Evolutionary conservation across 2,113 vertebrate species (phyloP).

Genomic region (Pan paniscus): DNA sequence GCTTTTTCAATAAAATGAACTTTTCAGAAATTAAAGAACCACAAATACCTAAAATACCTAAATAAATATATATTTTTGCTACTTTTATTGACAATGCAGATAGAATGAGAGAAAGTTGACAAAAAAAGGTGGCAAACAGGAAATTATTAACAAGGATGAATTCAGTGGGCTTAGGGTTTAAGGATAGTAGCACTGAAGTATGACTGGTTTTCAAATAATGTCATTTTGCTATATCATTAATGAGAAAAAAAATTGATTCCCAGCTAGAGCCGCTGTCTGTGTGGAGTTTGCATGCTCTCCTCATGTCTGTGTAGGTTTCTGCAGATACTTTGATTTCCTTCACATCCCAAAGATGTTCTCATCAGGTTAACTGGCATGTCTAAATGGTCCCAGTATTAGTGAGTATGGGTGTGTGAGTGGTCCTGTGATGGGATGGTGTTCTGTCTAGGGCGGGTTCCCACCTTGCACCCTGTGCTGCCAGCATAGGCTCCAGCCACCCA

Average conservation of each 20-base stretch:
- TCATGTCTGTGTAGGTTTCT: background rate
- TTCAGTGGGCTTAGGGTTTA: background rate
- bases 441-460: background rate
- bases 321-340: background rate
- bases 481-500: background rate
- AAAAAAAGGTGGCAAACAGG: background rate
- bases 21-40: background rate
- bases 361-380: background rate
- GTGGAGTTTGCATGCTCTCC: background rate
- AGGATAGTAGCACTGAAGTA: background rate
- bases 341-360: background rate
- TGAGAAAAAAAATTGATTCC: background rate
- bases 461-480: background rate
- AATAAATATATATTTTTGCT: background rate
- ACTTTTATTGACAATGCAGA: background rate
- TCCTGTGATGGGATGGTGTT: background rate
- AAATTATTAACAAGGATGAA: background rate
- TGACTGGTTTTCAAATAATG: background rate
- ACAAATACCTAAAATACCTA: background rate
- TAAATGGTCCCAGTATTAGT: background rate
- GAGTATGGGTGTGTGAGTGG: background rate
- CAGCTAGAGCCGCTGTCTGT: background rate
- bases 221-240: background rate
- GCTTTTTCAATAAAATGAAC: background rate
- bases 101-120: background rate